Evolutionary conservation across 2,888 invertebrate species (phyloP).

Genomic region (Galerucella pusilla): DNA sequence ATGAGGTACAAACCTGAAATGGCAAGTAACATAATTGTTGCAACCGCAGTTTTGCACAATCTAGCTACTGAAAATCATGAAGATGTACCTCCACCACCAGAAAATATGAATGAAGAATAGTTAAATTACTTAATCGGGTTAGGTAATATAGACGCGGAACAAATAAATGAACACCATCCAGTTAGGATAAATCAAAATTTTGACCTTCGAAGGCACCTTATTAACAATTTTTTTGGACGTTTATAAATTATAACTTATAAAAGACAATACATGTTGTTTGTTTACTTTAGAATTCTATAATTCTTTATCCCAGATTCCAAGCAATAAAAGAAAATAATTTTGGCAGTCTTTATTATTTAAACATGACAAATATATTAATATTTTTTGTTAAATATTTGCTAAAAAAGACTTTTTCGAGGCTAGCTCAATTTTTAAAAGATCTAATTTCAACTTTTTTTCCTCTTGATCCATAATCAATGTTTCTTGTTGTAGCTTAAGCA

Average conservation of each 20-base stretch:
- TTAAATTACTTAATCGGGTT: not conserved
- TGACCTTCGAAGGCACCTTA: not conserved
- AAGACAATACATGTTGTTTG: not conserved
- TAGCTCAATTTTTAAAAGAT: constrained; percentile 5
- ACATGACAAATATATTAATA: too few species aligned
- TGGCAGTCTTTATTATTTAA: too few species aligned
- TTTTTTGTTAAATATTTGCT: too few species aligned
- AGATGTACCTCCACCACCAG: not conserved
- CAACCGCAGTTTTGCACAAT: not conserved
- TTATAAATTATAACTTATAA: not conserved
- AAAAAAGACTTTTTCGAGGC: too few species aligned
- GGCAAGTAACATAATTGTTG: not conserved
- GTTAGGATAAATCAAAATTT: not conserved
- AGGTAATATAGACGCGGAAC: not conserved
- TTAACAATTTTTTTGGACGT: not conserved
- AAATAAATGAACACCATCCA: not conserved
- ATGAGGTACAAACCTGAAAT: too few species aligned
- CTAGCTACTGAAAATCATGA: not conserved
- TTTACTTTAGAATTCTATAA: not conserved
- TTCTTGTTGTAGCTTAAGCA: constrained; percentile 6
- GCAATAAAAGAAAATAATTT: not conserved
- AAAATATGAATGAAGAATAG: not conserved
- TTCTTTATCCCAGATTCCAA: not conserved
- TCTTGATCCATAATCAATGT: not conserved
- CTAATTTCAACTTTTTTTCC: not conserved